phyloP scores from a whole-genome alignment of 2,797 vertebrate genomes.

The Nasua narica region DNA sequence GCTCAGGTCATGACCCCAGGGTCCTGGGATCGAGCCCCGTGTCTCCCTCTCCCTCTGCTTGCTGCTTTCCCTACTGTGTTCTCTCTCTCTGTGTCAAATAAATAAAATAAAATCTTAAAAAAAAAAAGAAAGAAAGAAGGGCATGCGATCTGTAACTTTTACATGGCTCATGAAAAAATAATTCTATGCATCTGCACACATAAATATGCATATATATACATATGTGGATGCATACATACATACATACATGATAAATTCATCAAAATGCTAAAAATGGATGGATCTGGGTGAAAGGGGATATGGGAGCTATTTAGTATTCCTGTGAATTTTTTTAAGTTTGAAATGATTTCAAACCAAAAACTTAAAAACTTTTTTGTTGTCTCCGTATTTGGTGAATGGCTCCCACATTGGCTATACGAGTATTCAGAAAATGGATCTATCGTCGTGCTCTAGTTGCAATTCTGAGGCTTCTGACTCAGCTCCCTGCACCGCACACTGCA shows the following conservation, averaged over 20 bases:
- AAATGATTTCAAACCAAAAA: not conserved
- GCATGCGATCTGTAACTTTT: not conserved
- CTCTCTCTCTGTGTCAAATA: not conserved
- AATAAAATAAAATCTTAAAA: not conserved
- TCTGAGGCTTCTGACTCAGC: not conserved
- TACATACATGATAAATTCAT: not conserved
- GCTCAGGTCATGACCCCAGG: not conserved
- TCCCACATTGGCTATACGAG: not conserved
- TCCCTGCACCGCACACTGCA: rapidly evolving
- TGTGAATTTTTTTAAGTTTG: not conserved
- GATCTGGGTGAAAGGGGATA: not conserved
- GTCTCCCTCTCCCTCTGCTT: not conserved
- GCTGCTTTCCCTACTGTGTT: no score
- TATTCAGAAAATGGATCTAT: not conserved
- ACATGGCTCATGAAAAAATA: not conserved
- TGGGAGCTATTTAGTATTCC: not conserved
- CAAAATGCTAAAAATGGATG: not conserved
- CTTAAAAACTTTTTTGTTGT: not conserved
- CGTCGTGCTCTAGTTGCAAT: rapidly evolving
- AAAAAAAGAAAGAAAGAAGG: not conserved
- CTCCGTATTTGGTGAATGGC: not conserved
- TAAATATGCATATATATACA: not conserved
- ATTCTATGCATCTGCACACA: not conserved
- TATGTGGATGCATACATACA: not conserved
- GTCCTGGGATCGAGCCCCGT: not conserved